Base-by-base conservation (phyloP, 2,888 invertebrate genomes). In the Pandemis corylana region DNA sequence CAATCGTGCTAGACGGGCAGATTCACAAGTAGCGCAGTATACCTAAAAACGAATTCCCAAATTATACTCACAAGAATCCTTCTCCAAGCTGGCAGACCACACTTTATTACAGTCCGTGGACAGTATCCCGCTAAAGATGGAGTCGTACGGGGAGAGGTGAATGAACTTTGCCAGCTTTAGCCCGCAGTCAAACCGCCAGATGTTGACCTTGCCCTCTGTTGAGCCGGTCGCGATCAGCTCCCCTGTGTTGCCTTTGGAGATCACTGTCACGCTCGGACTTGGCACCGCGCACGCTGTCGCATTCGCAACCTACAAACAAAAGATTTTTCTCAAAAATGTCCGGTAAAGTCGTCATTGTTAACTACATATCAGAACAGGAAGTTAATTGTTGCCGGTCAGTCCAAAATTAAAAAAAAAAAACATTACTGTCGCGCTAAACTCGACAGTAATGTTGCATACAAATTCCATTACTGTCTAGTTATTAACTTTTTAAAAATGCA, bases 161-260 rank as follows among this genome's bases (percentile, higher is more conserved):
- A 96, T 95, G 79, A 95, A 95, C 84, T 96, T 96, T 82, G 95
- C 95, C 74, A 96, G 91, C 82, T 97, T 97, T 65, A 98, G 94
- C 82, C 97, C 97, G 73, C 97, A 96, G 78, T 96, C 96, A 76
- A 98, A 96, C 87, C 97, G 97, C 97, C 98, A 98, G 49, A 99
- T 95, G 78, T 96, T 97, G 78, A 98, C 96, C 75, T 96, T 95
- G 46, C 96, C 96, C 6, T 96, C 95, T 0, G 85, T 80, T 10
- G 96, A 95, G 69, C 96, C 90, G 71, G 96, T 92, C 82, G 96
- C 95, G 80, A 95, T 88, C 81, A 95, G 90, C 75, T 95, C 95
- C 0, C 95, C 95, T 1, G 95, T 94, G 81, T 96, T 95, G 77
- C 96, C 96, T 76, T 95, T 95, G 1, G 96, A 96, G n/a, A 96